These are phyloP conservation scores for Pogoniulus pusillus DNA, from an alignment of 2,797 vertebrate species.

Conservation along the genomic window DNA sequence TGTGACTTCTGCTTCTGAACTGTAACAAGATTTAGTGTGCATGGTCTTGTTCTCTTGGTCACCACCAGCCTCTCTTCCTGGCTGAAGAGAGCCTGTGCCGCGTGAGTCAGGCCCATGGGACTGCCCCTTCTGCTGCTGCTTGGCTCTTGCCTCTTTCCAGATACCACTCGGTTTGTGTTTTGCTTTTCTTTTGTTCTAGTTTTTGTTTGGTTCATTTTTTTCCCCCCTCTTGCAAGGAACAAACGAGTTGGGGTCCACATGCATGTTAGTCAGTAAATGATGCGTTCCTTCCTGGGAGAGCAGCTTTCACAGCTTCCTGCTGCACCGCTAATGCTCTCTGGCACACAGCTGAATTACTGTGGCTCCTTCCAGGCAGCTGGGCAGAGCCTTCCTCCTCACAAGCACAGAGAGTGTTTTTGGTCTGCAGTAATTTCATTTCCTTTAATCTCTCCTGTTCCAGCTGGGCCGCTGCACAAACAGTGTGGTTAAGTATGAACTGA, in stretches of 20 bases:
- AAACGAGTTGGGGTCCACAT: neutral
- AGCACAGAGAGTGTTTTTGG: conserved; percentile 49
- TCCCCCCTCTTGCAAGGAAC: neutral
- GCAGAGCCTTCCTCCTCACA: conserved; percentile 24
- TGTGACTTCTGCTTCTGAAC: neutral
- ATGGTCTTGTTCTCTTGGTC: conserved; percentile 22
- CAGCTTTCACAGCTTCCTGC: conserved; percentile 49
- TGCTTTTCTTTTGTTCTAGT: neutral
- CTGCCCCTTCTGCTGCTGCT: conserved; percentile 47
- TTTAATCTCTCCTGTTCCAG: conserved; percentile 74
- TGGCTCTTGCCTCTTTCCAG: conserved; percentile 34
- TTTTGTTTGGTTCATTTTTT: neutral
- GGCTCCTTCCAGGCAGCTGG: neutral
- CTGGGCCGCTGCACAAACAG: conserved; percentile 90
- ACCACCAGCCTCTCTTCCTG: conserved; percentile 28
- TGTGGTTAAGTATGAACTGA: conserved; percentile 95
- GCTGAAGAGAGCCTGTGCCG: neutral
- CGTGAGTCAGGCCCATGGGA: conserved; percentile 57
- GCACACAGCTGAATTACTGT: conserved; percentile 22
- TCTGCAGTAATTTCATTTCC: conserved; percentile 62
- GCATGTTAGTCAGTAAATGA: conserved; percentile 58
- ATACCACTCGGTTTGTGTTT: neutral
- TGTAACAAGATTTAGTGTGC: conserved; percentile 1
- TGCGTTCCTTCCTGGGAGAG: conserved; percentile 56
- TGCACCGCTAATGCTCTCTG: conserved; percentile 53